Percentiles rank a stretch among this genome's conserved stretches.
These are phyloP conservation scores for Myotis brandtii DNA, from an alignment of 2,113 vertebrate species.

Conservation along the genomic window DNA sequence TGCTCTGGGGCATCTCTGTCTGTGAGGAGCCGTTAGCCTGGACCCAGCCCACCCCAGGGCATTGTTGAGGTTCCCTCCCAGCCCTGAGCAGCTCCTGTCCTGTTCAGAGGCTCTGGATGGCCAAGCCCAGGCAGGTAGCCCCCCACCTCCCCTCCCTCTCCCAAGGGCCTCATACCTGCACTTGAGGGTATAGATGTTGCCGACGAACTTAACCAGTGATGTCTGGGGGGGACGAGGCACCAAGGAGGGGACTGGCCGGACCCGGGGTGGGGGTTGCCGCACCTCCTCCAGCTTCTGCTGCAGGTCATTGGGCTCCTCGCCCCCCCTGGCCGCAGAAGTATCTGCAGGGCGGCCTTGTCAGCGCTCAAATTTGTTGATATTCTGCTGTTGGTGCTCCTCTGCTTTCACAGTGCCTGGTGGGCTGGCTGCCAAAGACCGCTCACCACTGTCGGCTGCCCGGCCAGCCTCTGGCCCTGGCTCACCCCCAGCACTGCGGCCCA, in stretches of 20 bases:
- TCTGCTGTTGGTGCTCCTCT: slow-evolving; percentile 86
- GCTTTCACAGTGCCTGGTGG: slow-evolving; percentile 82
- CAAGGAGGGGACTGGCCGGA: slow-evolving; percentile 93
- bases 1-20: not conserved
- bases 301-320: slow-evolving; percentile 85
- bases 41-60: not conserved
- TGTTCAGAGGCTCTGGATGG: not conserved
- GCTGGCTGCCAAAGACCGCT: slow-evolving; percentile 79
- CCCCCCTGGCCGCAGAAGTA: slow-evolving; percentile 86
- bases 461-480: slow-evolving; percentile 77
- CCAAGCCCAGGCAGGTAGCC: not conserved
- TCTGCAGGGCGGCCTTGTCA: slow-evolving; percentile 89
- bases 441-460: slow-evolving; percentile 77
- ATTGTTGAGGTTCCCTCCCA: not conserved
- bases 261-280: slow-evolving; percentile 90
- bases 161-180: slow-evolving; percentile 92
- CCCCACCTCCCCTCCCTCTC: not conserved
- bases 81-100: not conserved
- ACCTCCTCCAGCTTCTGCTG: slow-evolving; percentile 88
- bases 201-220: too few relatives aligned
- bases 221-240: slow-evolving; percentile 95
- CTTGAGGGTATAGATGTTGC: too few relatives aligned
- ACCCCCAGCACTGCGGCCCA: slow-evolving; percentile 75
- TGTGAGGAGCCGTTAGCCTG: not conserved
- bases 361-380: slow-evolving; percentile 91